Conservation (phyloP, 2,888 invertebrate species). For the Eurois occulta region DNA sequence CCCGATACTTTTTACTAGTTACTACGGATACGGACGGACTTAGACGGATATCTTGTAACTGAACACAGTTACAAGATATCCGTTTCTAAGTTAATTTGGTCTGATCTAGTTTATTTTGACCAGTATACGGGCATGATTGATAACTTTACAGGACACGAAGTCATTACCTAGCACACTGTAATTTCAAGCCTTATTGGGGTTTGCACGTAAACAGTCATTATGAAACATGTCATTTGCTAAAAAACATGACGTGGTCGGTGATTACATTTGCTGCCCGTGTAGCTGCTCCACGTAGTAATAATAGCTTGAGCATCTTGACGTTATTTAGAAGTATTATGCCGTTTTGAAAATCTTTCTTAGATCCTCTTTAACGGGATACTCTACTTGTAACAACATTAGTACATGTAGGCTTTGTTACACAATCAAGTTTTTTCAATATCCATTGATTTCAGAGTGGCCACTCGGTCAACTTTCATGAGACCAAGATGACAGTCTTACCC, state of each 20-base stretch:
- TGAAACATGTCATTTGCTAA: slow-evolving; percentile 79
- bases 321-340: slow-evolving; percentile 19
- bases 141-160: slow-evolving; percentile 50
- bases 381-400: slow-evolving; percentile 25
- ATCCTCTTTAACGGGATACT: slow-evolving; percentile 16
- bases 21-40: too few species aligned
- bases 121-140: slow-evolving; percentile 38
- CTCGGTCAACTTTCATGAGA: neutral
- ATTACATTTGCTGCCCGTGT: slow-evolving; percentile 73
- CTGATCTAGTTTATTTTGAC: slow-evolving; percentile 33
- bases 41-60: too few species aligned
- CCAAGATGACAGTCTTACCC: neutral
- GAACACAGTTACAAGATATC: slow-evolving; percentile 9
- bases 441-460: neutral
- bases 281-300: slow-evolving; percentile 69
- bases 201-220: slow-evolving; percentile 64
- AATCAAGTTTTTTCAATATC: neutral
- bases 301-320: slow-evolving; percentile 53
- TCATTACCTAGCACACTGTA: slow-evolving; percentile 49
- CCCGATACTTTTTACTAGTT: neutral
- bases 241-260: slow-evolving; percentile 74
- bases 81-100: slow-evolving; percentile 6
- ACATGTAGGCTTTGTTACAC: neutral
- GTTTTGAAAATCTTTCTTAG: slow-evolving; percentile 41
- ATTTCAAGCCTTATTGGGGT: slow-evolving; percentile 62